Percentiles rank a stretch among this genome's conserved stretches.
phyloP scores from a whole-genome alignment of 2,888 invertebrate genomes.

The Slavum lentiscoides region DNA sequence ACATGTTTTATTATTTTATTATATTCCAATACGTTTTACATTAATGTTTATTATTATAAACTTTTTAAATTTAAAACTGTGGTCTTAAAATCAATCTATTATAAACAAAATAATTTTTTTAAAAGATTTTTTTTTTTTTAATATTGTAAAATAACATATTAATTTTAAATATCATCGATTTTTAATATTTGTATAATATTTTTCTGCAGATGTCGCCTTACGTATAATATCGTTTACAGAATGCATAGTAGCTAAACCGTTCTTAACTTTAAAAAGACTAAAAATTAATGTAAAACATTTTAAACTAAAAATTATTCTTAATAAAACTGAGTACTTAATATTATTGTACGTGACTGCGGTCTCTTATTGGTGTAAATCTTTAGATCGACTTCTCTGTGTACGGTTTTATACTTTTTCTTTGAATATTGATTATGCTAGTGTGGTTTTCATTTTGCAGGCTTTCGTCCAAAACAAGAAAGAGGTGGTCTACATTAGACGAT shows the following conservation, averaged over 20 bases:
- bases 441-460: conserved; percentile 33
- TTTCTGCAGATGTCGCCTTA: neutral
- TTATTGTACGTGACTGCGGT: conserved; percentile 7
- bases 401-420: neutral
- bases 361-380: conserved; percentile 18
- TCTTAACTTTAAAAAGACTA: no score
- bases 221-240: neutral
- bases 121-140: no score
- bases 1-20: no score
- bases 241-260: neutral
- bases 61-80: no score
- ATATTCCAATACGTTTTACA: no score
- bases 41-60: no score
- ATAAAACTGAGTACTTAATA: conserved; percentile 2
- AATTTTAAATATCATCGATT: neutral
- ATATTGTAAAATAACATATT: no score
- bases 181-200: neutral
- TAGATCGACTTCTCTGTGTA: neutral
- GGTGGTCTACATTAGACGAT: conserved; percentile 43
- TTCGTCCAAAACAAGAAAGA: conserved; percentile 48
- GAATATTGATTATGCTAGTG: conserved; percentile 16
- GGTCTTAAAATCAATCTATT: no score
- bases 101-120: no score
- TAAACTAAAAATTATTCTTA: neutral
- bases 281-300: no score